Conservation (phyloP, 2,113 vertebrate genomes). For the Pandion haliaetus region DNA sequence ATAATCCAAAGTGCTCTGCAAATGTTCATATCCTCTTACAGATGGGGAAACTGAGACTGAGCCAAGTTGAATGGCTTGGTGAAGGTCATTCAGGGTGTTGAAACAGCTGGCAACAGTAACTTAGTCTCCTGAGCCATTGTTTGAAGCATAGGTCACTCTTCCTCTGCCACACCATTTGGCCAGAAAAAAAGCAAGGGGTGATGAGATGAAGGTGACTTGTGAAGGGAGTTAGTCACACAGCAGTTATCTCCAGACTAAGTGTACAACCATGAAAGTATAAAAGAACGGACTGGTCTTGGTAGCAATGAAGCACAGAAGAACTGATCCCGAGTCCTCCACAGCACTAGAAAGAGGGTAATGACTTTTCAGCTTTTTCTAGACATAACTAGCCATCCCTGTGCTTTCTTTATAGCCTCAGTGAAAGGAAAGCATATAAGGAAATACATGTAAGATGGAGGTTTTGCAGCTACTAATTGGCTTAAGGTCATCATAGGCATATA, state of each 20-base stretch:
- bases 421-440: neutral
- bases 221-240: neutral
- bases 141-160: neutral
- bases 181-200: neutral
- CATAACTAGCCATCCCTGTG: neutral
- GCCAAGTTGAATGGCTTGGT: slow-evolving; percentile 35
- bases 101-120: slow-evolving; percentile 8
- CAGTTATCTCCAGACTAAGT: neutral
- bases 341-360: neutral
- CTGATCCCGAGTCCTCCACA: neutral
- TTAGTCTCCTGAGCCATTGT: neutral
- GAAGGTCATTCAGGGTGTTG: neutral
- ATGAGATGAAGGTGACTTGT: neutral
- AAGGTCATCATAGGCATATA: neutral
- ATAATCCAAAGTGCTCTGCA: slow-evolving; percentile 31
- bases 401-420: neutral
- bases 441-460: neutral
- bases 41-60: slow-evolving; percentile 41
- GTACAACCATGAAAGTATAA: neutral
- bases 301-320: neutral
- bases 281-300: neutral
- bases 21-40: slow-evolving; percentile 19
- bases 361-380: neutral
- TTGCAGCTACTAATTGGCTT: neutral
- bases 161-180: neutral